Conservation (phyloP, 2,113 vertebrate species). For the Recurvirostra avosetta region DNA sequence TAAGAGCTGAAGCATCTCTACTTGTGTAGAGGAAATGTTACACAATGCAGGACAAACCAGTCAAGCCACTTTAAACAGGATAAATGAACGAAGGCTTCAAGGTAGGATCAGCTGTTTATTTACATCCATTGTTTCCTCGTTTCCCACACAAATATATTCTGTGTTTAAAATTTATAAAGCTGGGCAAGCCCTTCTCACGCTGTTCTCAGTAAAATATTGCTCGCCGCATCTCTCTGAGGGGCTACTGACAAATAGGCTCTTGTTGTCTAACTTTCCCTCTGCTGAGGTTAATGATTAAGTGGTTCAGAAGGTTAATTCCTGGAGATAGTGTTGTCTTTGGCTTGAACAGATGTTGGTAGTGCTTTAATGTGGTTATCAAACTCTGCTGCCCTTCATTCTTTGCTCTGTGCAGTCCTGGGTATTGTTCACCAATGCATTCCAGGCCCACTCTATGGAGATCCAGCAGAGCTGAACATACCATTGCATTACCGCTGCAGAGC, state of each 20-base stretch:
- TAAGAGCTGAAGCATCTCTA: background rate
- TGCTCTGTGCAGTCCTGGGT: constrained; percentile 67
- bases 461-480: constrained; percentile 77
- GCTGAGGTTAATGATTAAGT: constrained; percentile 93
- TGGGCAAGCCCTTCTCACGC: constrained; percentile 85
- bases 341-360: constrained; percentile 96
- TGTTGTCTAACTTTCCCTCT: constrained; percentile 90
- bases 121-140: constrained; percentile 69
- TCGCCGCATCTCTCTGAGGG: constrained; percentile 73
- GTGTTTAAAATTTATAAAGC: constrained; percentile 75
- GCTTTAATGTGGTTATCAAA: constrained; percentile 99
- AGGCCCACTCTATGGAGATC: constrained; percentile 86
- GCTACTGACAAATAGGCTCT: constrained; percentile 90
- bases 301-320: constrained; percentile 91
- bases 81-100: constrained; percentile 8
- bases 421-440: constrained; percentile 89
- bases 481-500: constrained; percentile 52
- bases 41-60: background rate
- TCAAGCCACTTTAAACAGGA: background rate
- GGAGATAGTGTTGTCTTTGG: constrained; percentile 90
- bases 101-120: constrained; percentile 73
- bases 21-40: background rate
- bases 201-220: constrained; percentile 93
- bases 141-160: constrained; percentile 84
- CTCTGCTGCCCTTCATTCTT: constrained; percentile 88